Percentiles rank a stretch among this genome's conserved stretches.
phyloP scores from a whole-genome alignment of 2,797 vertebrate species.

The Bryconaethiops microstoma region DNA sequence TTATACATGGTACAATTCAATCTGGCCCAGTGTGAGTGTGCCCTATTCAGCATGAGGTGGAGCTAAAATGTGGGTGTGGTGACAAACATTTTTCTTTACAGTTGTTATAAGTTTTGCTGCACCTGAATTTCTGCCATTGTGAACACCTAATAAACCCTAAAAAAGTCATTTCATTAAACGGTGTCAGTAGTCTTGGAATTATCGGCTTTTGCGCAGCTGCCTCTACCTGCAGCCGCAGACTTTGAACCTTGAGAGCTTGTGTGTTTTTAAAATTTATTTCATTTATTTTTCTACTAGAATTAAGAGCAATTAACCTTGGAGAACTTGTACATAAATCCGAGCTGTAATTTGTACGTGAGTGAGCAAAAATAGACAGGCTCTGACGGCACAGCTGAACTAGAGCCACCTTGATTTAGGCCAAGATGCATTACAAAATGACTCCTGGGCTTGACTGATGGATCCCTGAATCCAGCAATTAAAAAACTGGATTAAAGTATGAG shows the following conservation, averaged over 20 bases:
- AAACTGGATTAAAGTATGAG: constrained; percentile 11
- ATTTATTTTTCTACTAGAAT: background rate
- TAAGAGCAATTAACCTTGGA: background rate
- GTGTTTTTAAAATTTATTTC: too few relatives aligned
- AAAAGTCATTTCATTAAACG: background rate
- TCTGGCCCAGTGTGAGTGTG: too few relatives aligned
- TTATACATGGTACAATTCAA: too few relatives aligned
- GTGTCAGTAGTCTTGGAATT: background rate
- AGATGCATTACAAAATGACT: background rate
- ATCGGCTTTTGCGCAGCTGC: background rate
- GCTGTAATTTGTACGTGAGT: constrained; percentile 15
- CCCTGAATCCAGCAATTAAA: constrained; percentile 18
- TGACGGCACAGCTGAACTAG: constrained; percentile 10
- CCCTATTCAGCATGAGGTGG: too few relatives aligned
- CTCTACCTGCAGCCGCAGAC: background rate
- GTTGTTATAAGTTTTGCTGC: too few relatives aligned
- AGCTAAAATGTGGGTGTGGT: too few relatives aligned
- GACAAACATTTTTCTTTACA: too few relatives aligned
- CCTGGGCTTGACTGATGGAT: background rate
- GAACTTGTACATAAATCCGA: background rate
- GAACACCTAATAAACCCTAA: background rate
- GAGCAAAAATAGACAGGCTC: constrained; percentile 23
- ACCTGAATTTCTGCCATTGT: too few relatives aligned
- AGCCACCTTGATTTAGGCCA: background rate
- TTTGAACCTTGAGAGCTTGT: background rate